Base-by-base conservation (phyloP, 2,113 vertebrate species). In the Macaca mulatta region DNA sequence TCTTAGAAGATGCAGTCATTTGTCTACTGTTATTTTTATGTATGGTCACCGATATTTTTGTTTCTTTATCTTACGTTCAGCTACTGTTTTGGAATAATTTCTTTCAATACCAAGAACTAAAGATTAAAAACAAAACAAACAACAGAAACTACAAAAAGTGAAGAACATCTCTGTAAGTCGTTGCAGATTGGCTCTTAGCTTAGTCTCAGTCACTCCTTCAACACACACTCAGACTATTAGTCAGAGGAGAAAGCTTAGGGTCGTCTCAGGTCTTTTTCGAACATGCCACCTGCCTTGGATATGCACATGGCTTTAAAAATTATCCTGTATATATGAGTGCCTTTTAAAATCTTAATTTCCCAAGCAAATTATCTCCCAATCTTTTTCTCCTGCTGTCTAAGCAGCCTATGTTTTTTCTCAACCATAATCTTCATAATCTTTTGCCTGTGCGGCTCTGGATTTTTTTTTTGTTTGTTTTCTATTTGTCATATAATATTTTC, bases 401-500 rank as follows among this genome's bases (percentile, higher is more conserved):
- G 50, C 25, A 55, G 11, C 3, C 25, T 80, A 23, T 10, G 80
- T 69, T 32, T 1, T 40, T 3, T 52, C 17, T 82, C 25, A 40
- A 12, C 14, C 9, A 14, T 35, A 67, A 67, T 35, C 12, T 67
- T 67, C 25, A 61, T 61, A 8, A 40, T 32, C 0, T 32, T 89
- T 94, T 70, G 38, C 32, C n/a, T 27, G 0, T 1, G 7, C 0
- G 38, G 8, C 35, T 43, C 7, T 8, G n/a, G 1, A 45, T n/a
- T 13, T 50, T 27, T 20, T 14, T 59, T 89, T 64, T 38, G 38
- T 38, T 38, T 40, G 40, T 48, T 13, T 48, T 48, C 23, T n/a
- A 30, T 61, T 61, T 43, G 25, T 5, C 17, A 52, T 40, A 11
- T 2, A 70, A 22, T 81, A 4, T 70, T 91, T 80, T 52, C 61